phyloP scores from a whole-genome alignment of 2,888 invertebrate genomes.

The Hetaerina titia region DNA sequence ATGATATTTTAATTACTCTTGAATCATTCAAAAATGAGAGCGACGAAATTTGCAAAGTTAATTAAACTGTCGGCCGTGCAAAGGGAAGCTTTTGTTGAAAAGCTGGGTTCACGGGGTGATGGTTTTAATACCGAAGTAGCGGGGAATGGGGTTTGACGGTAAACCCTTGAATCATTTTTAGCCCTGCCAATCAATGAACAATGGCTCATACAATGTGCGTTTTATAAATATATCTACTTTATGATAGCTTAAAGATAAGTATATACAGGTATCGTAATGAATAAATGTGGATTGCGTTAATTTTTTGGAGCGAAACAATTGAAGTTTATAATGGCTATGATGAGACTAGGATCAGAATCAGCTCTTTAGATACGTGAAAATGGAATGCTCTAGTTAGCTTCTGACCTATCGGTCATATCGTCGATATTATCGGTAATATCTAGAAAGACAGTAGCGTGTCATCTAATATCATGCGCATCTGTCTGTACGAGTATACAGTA shows the following conservation, averaged over 20 bases:
- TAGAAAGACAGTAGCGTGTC: too few relatives aligned
- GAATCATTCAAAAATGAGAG: background rate
- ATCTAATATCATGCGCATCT: too few relatives aligned
- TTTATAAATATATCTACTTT: background rate
- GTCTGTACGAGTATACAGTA: too few relatives aligned
- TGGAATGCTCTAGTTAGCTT: too few relatives aligned
- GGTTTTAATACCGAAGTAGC: background rate
- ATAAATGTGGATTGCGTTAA: too few relatives aligned
- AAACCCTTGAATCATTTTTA: background rate
- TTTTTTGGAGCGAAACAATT: too few relatives aligned
- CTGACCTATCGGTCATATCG: too few relatives aligned
- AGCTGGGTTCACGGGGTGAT: too few relatives aligned
- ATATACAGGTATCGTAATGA: background rate
- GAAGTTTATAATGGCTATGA: too few relatives aligned
- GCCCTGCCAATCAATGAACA: background rate
- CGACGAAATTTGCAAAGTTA: background rate
- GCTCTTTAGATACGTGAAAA: too few relatives aligned
- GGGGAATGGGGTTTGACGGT: background rate
- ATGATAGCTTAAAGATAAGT: background rate
- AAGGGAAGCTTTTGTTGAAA: background rate
- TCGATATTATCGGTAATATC: too few relatives aligned
- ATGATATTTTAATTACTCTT: slow-evolving; percentile 17
- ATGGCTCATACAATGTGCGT: background rate
- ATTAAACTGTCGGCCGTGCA: background rate
- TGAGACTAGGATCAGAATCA: too few relatives aligned